phyloP scores from a whole-genome alignment of 35 echinoderm and acorn worm species.

The Strongylocentrotus purpuratus region DNA sequence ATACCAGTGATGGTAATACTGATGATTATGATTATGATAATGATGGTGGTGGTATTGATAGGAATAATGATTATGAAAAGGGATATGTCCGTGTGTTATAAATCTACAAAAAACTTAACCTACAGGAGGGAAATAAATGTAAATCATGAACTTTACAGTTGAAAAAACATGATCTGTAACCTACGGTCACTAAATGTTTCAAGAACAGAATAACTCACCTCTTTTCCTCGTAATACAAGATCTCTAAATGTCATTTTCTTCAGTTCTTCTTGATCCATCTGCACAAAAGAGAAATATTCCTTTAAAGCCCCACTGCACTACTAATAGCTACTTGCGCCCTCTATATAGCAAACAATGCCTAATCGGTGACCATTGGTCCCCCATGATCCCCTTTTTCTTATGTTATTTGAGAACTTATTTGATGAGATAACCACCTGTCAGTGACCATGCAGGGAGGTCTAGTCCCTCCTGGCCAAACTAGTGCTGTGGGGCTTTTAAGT shows the following conservation, averaged over 20 bases:
- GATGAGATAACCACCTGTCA: too few species aligned
- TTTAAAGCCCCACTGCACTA: too few species aligned
- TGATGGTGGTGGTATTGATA: neutral
- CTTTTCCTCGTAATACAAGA: conserved; percentile 78
- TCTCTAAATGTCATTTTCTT: conserved; percentile 82
- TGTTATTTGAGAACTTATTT: too few species aligned
- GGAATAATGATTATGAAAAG: neutral
- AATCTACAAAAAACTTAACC: neutral
- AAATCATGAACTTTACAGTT: neutral
- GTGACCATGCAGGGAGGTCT: too few species aligned
- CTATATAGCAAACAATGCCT: too few species aligned
- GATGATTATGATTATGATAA: neutral
- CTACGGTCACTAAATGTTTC: neutral
- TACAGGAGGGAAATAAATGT: neutral
- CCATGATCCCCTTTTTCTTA: too few species aligned
- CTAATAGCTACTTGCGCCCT: too few species aligned
- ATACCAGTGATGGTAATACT: neutral
- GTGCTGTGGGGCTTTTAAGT: too few species aligned
- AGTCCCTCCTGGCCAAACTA: too few species aligned
- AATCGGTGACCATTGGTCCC: too few species aligned
- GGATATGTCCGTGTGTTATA: neutral
- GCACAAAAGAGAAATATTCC: neutral
- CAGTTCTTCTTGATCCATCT: conserved; percentile 80
- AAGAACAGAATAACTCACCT: conserved; percentile 52
- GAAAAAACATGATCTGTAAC: neutral